phyloP scores from a whole-genome alignment of 2,113 vertebrate genomes.

The Shinisaurus crocodilurus region DNA sequence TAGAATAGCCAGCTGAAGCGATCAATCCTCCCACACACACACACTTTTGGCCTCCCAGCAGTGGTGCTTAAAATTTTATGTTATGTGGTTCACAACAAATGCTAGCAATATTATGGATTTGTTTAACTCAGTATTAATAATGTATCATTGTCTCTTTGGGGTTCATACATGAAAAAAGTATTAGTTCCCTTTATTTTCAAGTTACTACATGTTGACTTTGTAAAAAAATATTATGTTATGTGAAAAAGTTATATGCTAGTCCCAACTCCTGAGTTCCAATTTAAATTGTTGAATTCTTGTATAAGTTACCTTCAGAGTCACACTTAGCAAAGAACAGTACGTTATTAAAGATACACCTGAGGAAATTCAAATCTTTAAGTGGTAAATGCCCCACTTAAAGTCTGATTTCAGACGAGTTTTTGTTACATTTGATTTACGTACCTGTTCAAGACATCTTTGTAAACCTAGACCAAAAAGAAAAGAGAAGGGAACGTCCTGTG shows the following conservation, averaged over 20 bases:
- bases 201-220: not conserved
- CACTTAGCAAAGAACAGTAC: not conserved
- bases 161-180: not conserved
- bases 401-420: not conserved
- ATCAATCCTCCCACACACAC: too few relatives aligned
- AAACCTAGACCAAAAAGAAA: not conserved
- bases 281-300: not conserved
- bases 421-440: not conserved
- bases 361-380: not conserved
- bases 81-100: not conserved
- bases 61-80: not conserved
- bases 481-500: not conserved
- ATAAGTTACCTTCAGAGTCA: not conserved
- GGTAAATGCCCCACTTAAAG: slow-evolving; percentile 1
- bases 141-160: not conserved
- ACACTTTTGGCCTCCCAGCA: too few relatives aligned
- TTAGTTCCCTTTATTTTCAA: not conserved
- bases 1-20: too few relatives aligned
- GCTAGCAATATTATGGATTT: not conserved
- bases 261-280: not conserved
- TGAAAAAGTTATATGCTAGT: not conserved
- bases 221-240: not conserved
- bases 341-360: fast-evolving
- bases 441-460: not conserved
- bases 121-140: not conserved